phyloP scores from a whole-genome alignment of 2,888 invertebrate species.

The Adelphocoris suturalis region DNA sequence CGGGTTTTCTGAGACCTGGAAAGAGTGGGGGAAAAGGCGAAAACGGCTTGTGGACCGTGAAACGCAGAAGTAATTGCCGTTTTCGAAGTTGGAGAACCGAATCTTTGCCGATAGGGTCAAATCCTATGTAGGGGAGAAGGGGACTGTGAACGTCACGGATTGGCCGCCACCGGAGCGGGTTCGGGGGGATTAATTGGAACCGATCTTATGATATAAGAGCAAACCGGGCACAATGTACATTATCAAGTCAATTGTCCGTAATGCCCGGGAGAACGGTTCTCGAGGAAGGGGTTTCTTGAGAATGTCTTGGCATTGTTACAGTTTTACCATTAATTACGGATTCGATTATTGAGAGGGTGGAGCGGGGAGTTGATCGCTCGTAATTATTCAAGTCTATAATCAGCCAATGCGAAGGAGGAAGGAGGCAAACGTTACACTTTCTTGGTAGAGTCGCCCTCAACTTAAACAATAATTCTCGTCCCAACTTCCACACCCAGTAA shows the following conservation, averaged over 20 bases:
- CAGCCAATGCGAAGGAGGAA: conserved; percentile 69
- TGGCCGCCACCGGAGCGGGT: neutral
- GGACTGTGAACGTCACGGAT: conserved; percentile 25
- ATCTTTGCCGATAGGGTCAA: conserved; percentile 4
- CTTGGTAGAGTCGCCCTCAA: conserved; percentile 72
- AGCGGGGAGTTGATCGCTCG: conserved; percentile 61
- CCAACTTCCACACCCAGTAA: conserved; percentile 73
- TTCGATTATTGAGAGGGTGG: conserved; percentile 66
- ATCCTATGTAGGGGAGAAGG: neutral
- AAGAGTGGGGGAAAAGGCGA: conserved; percentile 15
- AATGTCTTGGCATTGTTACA: conserved; percentile 74
- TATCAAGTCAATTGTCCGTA: conserved; percentile 73
- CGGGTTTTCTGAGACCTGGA: conserved; percentile 48
- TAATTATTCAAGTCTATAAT: conserved; percentile 73
- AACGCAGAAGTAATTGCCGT: conserved; percentile 69
- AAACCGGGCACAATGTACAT: conserved; percentile 69
- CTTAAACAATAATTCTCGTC: conserved; percentile 75
- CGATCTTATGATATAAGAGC: conserved; percentile 70
- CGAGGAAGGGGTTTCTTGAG: conserved; percentile 62
- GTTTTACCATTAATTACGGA: conserved; percentile 74
- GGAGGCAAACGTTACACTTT: conserved; percentile 71
- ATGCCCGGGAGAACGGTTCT: conserved; percentile 44
- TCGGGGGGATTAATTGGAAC: conserved; percentile 71
- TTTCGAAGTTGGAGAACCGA: conserved; percentile 54
- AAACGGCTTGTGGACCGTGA: conserved; percentile 61